phyloP scores from a whole-genome alignment of 2,888 invertebrate genomes.

The Volucella zonaria region DNA sequence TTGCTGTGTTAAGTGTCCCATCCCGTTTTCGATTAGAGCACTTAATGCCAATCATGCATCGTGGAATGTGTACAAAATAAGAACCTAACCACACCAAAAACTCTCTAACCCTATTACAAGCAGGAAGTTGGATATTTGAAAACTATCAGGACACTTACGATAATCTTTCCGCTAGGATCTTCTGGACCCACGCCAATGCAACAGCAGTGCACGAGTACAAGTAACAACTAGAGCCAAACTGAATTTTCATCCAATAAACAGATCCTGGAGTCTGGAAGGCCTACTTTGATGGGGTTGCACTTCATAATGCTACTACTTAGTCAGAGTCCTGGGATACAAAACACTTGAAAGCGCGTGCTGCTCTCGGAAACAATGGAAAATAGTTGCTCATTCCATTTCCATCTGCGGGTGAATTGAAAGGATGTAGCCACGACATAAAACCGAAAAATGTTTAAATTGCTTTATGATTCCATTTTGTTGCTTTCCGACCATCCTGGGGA shows the following conservation, averaged over 20 bases:
- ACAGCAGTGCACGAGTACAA: slow-evolving; percentile 52
- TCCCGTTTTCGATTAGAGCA: slow-evolving; percentile 59
- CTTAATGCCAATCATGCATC: slow-evolving; percentile 51
- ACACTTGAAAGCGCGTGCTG: slow-evolving; percentile 54
- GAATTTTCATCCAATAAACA: slow-evolving; percentile 50
- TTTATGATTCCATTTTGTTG: slow-evolving; percentile 54
- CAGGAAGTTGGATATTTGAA: slow-evolving; percentile 38
- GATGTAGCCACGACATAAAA: slow-evolving; percentile 30
- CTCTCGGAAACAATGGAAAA: slow-evolving; percentile 20
- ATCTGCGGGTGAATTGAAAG: background rate
- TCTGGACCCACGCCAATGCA: slow-evolving; percentile 65
- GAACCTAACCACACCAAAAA: slow-evolving; percentile 33
- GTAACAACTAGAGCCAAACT: slow-evolving; percentile 16
- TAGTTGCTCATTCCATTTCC: slow-evolving; percentile 32
- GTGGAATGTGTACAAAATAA: slow-evolving; percentile 20
- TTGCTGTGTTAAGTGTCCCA: slow-evolving; percentile 50
- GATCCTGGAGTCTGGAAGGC: slow-evolving; percentile 46
- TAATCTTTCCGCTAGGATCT: slow-evolving; percentile 52
- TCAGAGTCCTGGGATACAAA: slow-evolving; percentile 26
- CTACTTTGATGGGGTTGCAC: slow-evolving; percentile 48
- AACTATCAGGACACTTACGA: slow-evolving; percentile 34
- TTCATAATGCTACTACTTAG: slow-evolving; percentile 43
- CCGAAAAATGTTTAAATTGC: slow-evolving; percentile 54
- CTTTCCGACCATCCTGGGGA: slow-evolving; percentile 25
- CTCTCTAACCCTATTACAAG: slow-evolving; percentile 3